A percentile compares a stretch with the other conserved stretches of the same genome.
phyloP scores from a whole-genome alignment of 2,888 invertebrate species.

The Aspidiotus rigidus region DNA sequence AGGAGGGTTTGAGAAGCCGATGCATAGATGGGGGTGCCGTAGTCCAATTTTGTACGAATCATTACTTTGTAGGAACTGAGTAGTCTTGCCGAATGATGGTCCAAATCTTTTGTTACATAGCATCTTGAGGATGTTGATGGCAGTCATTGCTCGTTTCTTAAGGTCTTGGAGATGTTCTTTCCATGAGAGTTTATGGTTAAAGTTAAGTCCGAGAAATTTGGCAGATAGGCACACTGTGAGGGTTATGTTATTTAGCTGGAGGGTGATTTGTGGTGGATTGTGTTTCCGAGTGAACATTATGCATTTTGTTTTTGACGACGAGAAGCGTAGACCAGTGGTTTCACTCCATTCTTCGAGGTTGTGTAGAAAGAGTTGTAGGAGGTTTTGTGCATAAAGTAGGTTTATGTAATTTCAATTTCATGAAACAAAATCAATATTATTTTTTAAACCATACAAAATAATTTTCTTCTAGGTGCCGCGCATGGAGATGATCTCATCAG shows the following conservation, averaged over 20 bases:
- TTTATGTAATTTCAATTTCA: no score
- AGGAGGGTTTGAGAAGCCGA: no score
- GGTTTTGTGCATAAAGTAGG: neutral
- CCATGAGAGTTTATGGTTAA: neutral
- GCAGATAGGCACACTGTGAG: neutral
- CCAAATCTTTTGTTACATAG: neutral
- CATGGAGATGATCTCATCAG: no score
- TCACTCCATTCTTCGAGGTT: neutral
- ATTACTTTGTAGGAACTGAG: neutral
- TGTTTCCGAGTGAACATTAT: neutral
- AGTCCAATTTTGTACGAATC: neutral
- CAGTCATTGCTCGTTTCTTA: neutral
- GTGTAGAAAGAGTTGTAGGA: neutral
- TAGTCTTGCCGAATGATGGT: no score
- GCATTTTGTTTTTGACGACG: neutral
- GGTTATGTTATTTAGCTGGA: neutral
- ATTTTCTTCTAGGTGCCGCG: no score
- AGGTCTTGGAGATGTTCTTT: neutral
- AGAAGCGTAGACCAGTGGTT: neutral
- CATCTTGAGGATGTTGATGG: neutral
- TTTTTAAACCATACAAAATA: no score
- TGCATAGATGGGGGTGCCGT: neutral
- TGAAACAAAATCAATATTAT: no score
- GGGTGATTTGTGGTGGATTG: neutral
- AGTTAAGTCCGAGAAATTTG: neutral